Evolutionary conservation across 2,888 invertebrate species (phyloP).

Genomic region (Gymnocheta viridis): DNA sequence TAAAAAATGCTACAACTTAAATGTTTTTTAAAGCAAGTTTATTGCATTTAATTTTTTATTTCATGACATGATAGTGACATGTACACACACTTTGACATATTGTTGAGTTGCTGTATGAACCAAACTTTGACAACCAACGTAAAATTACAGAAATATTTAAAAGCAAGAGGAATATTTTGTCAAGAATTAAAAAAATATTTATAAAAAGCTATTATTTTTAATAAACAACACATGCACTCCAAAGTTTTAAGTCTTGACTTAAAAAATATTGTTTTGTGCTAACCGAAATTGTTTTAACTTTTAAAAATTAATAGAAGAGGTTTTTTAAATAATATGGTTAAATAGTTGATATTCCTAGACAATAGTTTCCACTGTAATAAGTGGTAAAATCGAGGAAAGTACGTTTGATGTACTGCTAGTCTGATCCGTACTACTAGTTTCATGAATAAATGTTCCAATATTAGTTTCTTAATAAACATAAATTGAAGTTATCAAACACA

Average conservation of each 20-base stretch:
- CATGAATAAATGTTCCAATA: no score
- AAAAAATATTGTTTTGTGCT: no score
- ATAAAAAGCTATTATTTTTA: not conserved
- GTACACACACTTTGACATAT: no score
- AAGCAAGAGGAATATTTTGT: conserved; percentile 1
- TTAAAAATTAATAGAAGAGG: not conserved
- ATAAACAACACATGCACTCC: not conserved
- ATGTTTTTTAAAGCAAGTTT: conserved; percentile 30
- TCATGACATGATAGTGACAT: not conserved
- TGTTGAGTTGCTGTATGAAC: not conserved
- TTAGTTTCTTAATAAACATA: no score
- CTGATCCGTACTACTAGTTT: no score
- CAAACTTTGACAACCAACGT: conserved; percentile 26
- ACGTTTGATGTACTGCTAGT: no score
- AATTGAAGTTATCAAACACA: no score
- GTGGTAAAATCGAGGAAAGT: no score
- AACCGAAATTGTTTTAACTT: not conserved
- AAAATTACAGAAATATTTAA: not conserved
- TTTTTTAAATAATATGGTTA: no score
- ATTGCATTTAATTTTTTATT: conserved; percentile 2
- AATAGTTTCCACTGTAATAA: no score
- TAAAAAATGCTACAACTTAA: conserved; percentile 10
- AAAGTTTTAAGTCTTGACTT: no score
- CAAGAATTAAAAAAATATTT: not conserved
- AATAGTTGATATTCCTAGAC: no score